These are phyloP conservation scores for Laticauda colubrina DNA, from an alignment of 2,113 vertebrate species.

Conservation along the genomic window DNA sequence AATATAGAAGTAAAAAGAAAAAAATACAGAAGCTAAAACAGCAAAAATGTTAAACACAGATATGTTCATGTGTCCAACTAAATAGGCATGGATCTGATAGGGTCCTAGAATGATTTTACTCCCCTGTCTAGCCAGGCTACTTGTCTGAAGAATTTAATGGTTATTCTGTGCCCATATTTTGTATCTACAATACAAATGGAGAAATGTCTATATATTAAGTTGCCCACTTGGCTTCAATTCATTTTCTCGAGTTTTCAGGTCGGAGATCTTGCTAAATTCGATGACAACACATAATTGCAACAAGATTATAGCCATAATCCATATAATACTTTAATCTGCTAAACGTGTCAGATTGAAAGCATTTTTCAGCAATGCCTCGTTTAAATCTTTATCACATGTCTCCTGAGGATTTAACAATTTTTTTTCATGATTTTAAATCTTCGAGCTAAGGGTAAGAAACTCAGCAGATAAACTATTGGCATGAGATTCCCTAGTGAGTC, in stretches of 20 bases:
- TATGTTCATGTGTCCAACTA: neutral
- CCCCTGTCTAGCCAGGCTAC: neutral
- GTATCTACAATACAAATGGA: neutral
- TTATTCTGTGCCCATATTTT: neutral
- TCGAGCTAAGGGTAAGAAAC: neutral
- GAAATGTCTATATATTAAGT: neutral
- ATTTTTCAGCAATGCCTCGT: neutral
- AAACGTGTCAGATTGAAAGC: neutral
- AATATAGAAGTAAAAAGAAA: neutral
- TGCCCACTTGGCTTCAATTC: neutral
- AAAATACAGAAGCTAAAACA: neutral
- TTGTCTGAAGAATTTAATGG: neutral
- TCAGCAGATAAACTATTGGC: neutral
- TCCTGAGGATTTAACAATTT: neutral
- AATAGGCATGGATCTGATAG: neutral
- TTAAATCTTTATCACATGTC: slow-evolving; percentile 5
- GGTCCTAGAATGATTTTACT: neutral
- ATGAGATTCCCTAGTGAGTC: neutral
- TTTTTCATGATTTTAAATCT: neutral
- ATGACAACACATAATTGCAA: neutral
- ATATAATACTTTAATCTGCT: slow-evolving; percentile 11
- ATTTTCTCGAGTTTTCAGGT: neutral
- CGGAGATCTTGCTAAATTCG: neutral
- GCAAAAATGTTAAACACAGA: neutral
- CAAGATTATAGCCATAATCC: neutral